Evolutionary conservation across 2,113 vertebrate genomes (phyloP).

Genomic region (Empidonax traillii): DNA sequence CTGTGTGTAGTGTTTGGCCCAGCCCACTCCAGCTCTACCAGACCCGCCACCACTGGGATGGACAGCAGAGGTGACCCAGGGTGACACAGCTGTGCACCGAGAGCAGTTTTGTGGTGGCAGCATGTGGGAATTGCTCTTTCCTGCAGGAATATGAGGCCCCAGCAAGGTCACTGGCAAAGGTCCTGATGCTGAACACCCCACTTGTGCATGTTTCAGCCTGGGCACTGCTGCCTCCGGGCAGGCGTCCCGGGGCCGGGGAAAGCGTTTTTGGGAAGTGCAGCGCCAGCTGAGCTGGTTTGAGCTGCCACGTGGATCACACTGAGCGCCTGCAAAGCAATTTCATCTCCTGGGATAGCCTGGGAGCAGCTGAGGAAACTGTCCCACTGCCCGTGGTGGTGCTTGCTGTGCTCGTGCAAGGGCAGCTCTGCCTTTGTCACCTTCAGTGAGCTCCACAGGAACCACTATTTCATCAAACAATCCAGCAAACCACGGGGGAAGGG

Average conservation of each 20-base stretch:
- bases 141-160: background rate
- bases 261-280: background rate
- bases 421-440: background rate
- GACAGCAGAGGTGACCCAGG: background rate
- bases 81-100: background rate
- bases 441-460: background rate
- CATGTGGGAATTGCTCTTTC: background rate
- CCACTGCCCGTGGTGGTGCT: background rate
- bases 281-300: background rate
- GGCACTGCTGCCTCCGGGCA: background rate
- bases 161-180: background rate
- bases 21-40: background rate
- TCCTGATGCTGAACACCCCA: background rate
- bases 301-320: background rate
- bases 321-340: fast-evolving
- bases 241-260: background rate
- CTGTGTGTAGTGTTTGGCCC: background rate
- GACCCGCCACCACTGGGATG: fast-evolving
- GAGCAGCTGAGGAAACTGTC: background rate
- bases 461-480: background rate
- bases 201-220: background rate
- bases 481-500: background rate
- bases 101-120: background rate
- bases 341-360: background rate
- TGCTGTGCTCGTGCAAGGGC: background rate